These are phyloP conservation scores for Diarsia rubi DNA, from an alignment of 2,888 invertebrate genomes.

Conservation along the genomic window DNA sequence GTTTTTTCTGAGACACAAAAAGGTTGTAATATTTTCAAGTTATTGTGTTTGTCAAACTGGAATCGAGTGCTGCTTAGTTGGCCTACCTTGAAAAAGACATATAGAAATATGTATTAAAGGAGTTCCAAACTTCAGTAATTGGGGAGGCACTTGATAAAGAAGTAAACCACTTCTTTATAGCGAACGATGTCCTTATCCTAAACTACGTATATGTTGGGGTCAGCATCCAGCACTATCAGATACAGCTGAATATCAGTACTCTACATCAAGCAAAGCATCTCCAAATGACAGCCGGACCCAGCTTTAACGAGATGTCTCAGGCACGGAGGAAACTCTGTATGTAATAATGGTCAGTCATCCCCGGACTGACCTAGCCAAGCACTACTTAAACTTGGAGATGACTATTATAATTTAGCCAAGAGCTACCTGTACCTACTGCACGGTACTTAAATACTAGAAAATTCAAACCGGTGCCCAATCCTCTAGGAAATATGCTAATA, in stretches of 20 bases:
- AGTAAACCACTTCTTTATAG: not conserved
- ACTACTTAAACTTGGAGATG: not conserved
- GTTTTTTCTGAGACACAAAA: not conserved
- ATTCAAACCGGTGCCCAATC: not conserved
- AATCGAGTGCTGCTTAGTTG: not conserved
- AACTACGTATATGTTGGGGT: not conserved
- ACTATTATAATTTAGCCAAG: not conserved
- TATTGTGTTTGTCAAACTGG: not conserved
- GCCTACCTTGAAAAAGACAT: not conserved
- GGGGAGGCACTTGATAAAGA: not conserved
- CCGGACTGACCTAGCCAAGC: not conserved
- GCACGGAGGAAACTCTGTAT: not conserved
- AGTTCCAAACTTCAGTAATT: not conserved
- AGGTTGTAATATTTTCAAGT: not conserved
- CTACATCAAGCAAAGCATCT: not conserved
- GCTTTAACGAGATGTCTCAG: not conserved
- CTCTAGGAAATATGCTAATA: not conserved
- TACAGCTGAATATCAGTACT: not conserved
- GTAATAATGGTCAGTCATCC: not conserved
- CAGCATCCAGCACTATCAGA: not conserved
- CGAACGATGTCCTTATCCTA: not conserved
- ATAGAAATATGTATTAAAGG: not conserved
- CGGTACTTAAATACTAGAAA: not conserved
- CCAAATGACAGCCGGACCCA: not conserved
- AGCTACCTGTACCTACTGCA: not conserved